Conservation (phyloP, 2,113 vertebrate species). For the Gymnogyps californianus region DNA sequence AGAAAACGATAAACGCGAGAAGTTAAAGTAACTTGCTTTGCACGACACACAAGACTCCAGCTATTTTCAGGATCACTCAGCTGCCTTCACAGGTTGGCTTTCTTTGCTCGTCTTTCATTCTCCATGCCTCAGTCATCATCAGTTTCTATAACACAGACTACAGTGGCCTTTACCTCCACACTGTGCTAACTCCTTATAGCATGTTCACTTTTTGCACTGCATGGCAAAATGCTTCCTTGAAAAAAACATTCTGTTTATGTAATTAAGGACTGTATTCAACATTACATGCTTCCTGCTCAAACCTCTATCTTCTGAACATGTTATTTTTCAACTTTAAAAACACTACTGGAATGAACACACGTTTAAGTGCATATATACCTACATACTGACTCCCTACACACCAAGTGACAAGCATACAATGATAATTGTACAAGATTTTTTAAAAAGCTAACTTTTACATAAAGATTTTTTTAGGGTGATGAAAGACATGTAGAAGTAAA, state of each 20-base stretch:
- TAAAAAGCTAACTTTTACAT: not conserved
- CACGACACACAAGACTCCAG: not conserved
- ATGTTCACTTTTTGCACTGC: not conserved
- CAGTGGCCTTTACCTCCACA: not conserved
- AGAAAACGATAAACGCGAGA: not conserved
- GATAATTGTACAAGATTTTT: not conserved
- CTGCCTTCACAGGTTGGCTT: not conserved
- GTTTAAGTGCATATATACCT: not conserved
- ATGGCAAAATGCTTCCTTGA: not conserved
- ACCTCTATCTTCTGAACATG: not conserved
- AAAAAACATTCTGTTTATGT: not conserved
- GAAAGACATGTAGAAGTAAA: not conserved
- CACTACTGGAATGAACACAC: not conserved
- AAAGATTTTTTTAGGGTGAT: not conserved
- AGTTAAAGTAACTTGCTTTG: not conserved
- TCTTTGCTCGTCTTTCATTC: not conserved
- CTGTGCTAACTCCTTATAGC: not conserved
- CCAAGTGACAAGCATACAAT: not conserved
- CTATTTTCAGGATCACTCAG: not conserved
- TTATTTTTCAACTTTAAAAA: not conserved
- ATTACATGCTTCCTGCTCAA: not conserved
- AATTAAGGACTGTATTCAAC: not conserved
- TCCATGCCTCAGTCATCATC: not conserved
- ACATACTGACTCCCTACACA: not conserved
- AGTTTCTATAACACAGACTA: not conserved